phyloP scores from a whole-genome alignment of 2,113 vertebrate genomes.

The Neotoma lepida region DNA sequence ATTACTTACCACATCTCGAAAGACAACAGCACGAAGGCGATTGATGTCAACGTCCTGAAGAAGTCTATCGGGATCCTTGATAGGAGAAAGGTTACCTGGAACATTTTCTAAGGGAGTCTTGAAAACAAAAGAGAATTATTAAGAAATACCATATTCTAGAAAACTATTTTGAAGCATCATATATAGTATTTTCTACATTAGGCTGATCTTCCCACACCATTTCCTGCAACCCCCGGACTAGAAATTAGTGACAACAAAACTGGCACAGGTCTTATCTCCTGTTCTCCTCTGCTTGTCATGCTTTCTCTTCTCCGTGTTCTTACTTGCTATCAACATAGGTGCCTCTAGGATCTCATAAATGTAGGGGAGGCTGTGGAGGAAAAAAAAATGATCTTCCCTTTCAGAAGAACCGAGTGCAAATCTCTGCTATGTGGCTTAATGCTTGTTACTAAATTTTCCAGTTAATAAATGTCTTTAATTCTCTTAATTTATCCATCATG shows the following conservation, averaged over 20 bases:
- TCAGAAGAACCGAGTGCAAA: neutral
- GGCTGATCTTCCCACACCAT: neutral
- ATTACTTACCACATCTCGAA: slow-evolving; percentile 95
- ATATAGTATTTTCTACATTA: neutral
- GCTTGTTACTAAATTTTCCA: neutral
- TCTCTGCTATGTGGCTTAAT: neutral
- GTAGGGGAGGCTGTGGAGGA: neutral
- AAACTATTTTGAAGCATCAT: neutral
- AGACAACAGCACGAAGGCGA: slow-evolving; percentile 96
- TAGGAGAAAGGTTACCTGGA: slow-evolving; percentile 93
- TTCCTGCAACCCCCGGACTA: neutral
- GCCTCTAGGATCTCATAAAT: neutral
- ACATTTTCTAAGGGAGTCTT: slow-evolving; percentile 91
- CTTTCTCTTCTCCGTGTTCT: neutral
- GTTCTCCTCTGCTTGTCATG: neutral
- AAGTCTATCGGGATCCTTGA: slow-evolving; percentile 96
- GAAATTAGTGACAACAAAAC: neutral
- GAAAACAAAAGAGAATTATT: slow-evolving; percentile 75
- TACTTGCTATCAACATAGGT: neutral
- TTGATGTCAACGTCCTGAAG: slow-evolving; percentile 98
- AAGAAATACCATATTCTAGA: neutral
- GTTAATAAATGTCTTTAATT: neutral
- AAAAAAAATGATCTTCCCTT: neutral
- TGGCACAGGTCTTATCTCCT: too few species aligned
- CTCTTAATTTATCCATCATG: neutral